phyloP scores from a whole-genome alignment of 1,140 invertebrate genomes.

The Orchestia grillus region DNA sequence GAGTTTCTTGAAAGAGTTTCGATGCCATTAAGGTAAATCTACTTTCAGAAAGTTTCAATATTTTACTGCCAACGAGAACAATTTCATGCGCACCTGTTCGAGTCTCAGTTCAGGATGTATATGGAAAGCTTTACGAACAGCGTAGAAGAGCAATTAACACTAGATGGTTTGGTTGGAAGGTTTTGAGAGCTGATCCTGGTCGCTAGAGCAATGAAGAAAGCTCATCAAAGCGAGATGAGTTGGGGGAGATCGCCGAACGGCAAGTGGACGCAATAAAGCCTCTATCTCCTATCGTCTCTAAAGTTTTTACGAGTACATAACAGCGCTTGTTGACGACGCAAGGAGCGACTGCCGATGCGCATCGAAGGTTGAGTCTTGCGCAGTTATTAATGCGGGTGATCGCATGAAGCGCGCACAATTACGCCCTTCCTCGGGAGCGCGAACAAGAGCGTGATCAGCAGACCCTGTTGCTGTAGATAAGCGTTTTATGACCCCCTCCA shows the following conservation, averaged over 20 bases:
- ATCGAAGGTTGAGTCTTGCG: neutral
- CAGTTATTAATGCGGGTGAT: neutral
- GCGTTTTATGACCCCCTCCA: neutral
- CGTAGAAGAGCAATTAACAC: neutral
- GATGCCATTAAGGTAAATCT: neutral
- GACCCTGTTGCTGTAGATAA: neutral
- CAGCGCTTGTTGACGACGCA: constrained; percentile 20
- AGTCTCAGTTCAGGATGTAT: neutral
- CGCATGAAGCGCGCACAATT: neutral
- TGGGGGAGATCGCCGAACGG: neutral
- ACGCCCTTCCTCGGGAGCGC: neutral
- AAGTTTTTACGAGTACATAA: constrained; percentile 46
- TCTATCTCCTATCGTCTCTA: constrained; percentile 3
- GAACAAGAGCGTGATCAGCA: neutral
- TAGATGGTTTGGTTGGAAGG: neutral
- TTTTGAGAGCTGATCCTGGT: neutral
- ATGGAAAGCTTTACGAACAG: neutral
- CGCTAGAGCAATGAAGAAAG: constrained; percentile 14
- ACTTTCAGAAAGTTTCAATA: neutral
- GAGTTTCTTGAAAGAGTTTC: neutral
- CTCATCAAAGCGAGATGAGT: constrained; percentile 31
- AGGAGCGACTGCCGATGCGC: neutral
- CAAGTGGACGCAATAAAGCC: constrained; percentile 46
- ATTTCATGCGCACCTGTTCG: neutral
- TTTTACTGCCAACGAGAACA: neutral